Evolutionary conservation across 2,888 invertebrate species (phyloP).

Genomic region (Zelleria hepariella): DNA sequence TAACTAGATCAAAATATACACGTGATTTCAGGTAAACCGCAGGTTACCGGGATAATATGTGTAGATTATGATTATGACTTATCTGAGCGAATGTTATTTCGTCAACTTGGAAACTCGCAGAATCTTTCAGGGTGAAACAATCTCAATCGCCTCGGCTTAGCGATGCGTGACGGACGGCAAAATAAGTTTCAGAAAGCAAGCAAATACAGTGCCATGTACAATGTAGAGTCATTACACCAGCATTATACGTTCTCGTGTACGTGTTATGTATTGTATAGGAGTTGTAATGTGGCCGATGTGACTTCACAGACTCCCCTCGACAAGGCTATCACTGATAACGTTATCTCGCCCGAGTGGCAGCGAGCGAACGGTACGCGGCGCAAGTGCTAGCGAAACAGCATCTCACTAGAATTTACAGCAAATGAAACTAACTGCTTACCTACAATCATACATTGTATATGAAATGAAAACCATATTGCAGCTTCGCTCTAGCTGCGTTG

Average conservation of each 20-base stretch:
- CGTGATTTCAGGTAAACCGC: not conserved
- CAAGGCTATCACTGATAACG: conserved; percentile 67
- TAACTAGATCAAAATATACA: not conserved
- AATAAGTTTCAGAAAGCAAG: not conserved
- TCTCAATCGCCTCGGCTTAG: not conserved
- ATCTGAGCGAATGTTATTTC: not conserved
- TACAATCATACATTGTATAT: not conserved
- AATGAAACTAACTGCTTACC: not conserved
- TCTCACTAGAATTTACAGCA: not conserved
- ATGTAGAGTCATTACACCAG: not conserved
- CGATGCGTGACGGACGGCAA: not conserved
- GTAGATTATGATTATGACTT: not conserved
- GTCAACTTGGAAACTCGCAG: not conserved
- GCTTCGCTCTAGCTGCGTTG: not conserved
- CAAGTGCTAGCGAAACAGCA: not conserved
- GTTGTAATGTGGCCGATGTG: not conserved
- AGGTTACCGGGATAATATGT: not conserved
- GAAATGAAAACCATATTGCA: not conserved
- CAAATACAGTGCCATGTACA: not conserved
- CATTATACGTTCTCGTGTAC: conserved; percentile 3
- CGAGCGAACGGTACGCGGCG: conserved; percentile 3
- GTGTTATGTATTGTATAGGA: conserved; percentile 11
- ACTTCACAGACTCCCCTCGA: conserved; percentile 52
- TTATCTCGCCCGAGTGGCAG: conserved; percentile 45
- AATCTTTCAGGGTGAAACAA: too few species aligned